Evolutionary conservation across 2,888 invertebrate species (phyloP), one percentile per base, ranked within the genome.

Genomic region (Andrena chrysosceles): DNA sequence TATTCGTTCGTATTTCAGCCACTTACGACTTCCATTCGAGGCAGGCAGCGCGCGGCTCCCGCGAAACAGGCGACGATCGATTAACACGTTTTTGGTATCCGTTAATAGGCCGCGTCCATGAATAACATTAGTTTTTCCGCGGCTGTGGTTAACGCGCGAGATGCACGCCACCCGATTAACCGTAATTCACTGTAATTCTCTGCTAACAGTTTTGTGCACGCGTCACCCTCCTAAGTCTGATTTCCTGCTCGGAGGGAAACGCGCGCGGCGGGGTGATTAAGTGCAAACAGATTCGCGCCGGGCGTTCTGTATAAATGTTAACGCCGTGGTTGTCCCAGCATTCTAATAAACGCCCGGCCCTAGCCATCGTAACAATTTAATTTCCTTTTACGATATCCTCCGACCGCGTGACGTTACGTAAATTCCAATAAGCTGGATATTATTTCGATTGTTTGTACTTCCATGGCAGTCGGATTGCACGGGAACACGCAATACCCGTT

Each of bases 161-260:
- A 76, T 79, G 20, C 78, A 79, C 77, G 78, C 78, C 16, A 69
- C 33, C 26, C 42, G 78, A 76, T 76, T 79, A 76, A 67, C 26
- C 35, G 63, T 75, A 75, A 79, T 69, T 79, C 77, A 64, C 26
- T 76, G 77, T 63, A 76, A 76, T 78, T 78, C 48, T 68, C 77
- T 63, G 54, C 29, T 16, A 79, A 77, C 79, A 69, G 63, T 35
- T 56, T 69, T 29, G 54, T n/a, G 42, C 54, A 63, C 20, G 68
- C 54, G 33, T 76, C 76, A 62, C 52, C 33, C 68, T 10, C 8
- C 20, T 20, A 16, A 42, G 31, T 10, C 23, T 31, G 62, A 68
- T 62, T 68, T 78, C 52, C 77, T 42, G 33, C 33, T 5, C 31
- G n/a, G 23, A n/a, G 13, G 35, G 23, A 67, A 67, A 31, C 10